These are phyloP conservation scores for Sclerodermus sp. DNA, from an alignment of 2,888 invertebrate genomes.

Conservation along the genomic window DNA sequence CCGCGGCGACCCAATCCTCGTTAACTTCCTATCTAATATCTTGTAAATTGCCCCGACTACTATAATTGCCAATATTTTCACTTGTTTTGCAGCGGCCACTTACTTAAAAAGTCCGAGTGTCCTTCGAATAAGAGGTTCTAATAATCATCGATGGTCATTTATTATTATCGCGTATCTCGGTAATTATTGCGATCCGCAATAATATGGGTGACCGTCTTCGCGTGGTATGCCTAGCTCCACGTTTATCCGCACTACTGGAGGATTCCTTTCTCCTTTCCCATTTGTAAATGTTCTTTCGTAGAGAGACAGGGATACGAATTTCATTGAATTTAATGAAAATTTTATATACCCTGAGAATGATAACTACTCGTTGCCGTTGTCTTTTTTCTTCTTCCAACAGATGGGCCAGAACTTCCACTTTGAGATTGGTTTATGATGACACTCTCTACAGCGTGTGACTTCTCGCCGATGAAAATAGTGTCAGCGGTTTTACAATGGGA, in stretches of 20 bases:
- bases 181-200: background rate
- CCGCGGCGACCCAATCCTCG: no score
- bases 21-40: no score
- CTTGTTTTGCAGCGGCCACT: no score
- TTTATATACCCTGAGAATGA: constrained; percentile 11
- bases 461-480: background rate
- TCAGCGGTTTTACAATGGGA: no score
- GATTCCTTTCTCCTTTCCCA: constrained; percentile 11
- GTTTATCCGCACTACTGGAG: background rate
- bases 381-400: background rate
- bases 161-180: no score
- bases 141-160: no score
- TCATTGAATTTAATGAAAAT: constrained; percentile 20
- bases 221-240: background rate
- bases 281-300: no score
- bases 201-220: constrained; percentile 5
- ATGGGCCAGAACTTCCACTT: background rate
- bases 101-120: no score
- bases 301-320: constrained; percentile 11
- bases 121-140: no score
- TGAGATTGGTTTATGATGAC: constrained; percentile 1
- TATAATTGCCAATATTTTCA: no score
- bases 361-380: constrained; percentile 4
- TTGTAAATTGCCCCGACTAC: no score
- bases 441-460: background rate